These are phyloP conservation scores for Heliconius ethilla DNA, from an alignment of 2,888 invertebrate genomes.

Conservation along the genomic window DNA sequence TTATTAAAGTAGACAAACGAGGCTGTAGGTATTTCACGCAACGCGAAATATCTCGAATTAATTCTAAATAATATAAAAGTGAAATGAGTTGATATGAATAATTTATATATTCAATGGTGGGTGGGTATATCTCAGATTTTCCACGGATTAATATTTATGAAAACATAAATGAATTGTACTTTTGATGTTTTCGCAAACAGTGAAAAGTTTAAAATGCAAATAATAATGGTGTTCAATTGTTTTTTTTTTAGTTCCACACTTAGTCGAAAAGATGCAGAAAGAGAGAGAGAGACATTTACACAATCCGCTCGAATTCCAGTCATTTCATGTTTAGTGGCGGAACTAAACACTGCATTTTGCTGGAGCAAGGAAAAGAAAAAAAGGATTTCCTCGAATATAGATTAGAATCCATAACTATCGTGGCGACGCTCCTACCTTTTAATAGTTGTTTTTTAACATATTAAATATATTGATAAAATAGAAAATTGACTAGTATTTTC, in stretches of 20 bases:
- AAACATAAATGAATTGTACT: not conserved
- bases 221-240: not conserved
- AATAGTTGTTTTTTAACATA: not conserved
- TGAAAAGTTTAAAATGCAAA: not conserved
- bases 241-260: not conserved
- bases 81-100: constrained; percentile 11
- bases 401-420: not conserved
- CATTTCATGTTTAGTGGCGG: not conserved
- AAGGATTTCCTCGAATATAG: not conserved
- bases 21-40: not conserved
- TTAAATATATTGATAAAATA: not conserved
- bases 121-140: not conserved
- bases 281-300: no score
- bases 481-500: not conserved
- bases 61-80: constrained; percentile 16
- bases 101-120: constrained; percentile 6
- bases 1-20: not conserved
- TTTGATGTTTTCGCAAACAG: not conserved
- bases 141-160: constrained; percentile 15
- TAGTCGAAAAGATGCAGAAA: no score
- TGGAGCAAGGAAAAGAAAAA: not conserved
- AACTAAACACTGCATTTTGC: not conserved
- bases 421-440: not conserved
- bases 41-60: not conserved
- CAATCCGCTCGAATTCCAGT: not conserved